Conservation (phyloP, 2,797 vertebrate genomes). For the Rhinoraja longicauda region DNA sequence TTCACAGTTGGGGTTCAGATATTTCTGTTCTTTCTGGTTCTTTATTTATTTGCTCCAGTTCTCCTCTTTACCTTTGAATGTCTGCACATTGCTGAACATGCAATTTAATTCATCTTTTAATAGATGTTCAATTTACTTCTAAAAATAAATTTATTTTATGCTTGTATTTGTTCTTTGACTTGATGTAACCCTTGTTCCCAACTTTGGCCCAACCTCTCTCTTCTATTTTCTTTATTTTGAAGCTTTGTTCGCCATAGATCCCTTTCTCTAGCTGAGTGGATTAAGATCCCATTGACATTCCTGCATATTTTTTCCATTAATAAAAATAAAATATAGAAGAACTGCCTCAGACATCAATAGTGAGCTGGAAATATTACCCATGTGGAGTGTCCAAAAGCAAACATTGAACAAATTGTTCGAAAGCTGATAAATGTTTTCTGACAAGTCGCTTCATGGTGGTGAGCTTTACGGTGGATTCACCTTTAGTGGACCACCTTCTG, state of each 20-base stretch:
- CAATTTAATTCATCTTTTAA: too few relatives aligned
- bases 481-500: not conserved
- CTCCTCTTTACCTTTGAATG: too few relatives aligned
- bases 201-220: not conserved
- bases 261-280: not conserved
- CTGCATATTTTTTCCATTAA: not conserved
- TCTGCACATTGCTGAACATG: too few relatives aligned
- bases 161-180: too few relatives aligned
- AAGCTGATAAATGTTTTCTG: conserved; percentile 12
- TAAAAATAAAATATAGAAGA: not conserved
- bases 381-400: conserved; percentile 19
- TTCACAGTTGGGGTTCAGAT: too few relatives aligned
- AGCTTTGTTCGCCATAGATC: not conserved
- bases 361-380: not conserved
- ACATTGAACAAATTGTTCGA: conserved; percentile 34
- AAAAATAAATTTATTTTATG: too few relatives aligned
- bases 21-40: too few relatives aligned
- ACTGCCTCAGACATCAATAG: not conserved
- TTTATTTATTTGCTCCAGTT: too few relatives aligned
- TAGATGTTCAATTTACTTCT: too few relatives aligned
- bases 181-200: too few relatives aligned
- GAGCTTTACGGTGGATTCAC: not conserved
- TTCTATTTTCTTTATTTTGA: not conserved
- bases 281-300: not conserved
- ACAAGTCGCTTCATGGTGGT: conserved; percentile 22